Evolutionary conservation across 2,113 vertebrate genomes (phyloP).

Genomic region (Mesoclemmys tuberculata): DNA sequence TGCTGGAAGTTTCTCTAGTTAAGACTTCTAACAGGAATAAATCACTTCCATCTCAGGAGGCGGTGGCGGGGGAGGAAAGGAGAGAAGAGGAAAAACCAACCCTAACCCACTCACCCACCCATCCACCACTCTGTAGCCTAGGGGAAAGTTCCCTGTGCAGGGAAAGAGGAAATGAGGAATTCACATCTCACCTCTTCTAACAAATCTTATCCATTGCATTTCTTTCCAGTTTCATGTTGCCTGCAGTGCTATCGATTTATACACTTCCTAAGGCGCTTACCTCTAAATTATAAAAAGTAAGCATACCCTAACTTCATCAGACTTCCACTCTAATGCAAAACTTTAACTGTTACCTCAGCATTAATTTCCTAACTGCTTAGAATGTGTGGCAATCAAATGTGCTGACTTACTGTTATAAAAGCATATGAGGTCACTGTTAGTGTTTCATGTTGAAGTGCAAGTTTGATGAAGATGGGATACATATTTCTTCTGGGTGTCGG

Average conservation of each 20-base stretch:
- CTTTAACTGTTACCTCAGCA: neutral
- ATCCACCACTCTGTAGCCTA: neutral
- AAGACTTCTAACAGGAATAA: neutral
- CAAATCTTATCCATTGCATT: neutral
- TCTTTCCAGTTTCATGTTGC: neutral
- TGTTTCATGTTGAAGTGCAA: neutral
- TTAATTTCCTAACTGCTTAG: neutral
- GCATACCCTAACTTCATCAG: neutral
- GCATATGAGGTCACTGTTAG: rapidly evolving
- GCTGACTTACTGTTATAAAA: neutral
- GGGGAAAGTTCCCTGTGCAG: neutral
- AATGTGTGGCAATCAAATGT: neutral
- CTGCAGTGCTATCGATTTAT: neutral
- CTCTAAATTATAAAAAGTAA: neutral
- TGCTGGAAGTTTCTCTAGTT: no score
- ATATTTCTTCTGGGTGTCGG: neutral
- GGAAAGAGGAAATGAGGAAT: neutral
- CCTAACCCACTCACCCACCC: no score
- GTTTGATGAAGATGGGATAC: neutral
- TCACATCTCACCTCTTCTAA: neutral
- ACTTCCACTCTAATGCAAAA: neutral
- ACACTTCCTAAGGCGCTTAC: neutral
- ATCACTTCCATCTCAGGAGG: neutral
- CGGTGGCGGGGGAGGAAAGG: no score
- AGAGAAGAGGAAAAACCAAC: neutral